Conservation (phyloP, 2,797 vertebrate genomes). For the Falco biarmicus region DNA sequence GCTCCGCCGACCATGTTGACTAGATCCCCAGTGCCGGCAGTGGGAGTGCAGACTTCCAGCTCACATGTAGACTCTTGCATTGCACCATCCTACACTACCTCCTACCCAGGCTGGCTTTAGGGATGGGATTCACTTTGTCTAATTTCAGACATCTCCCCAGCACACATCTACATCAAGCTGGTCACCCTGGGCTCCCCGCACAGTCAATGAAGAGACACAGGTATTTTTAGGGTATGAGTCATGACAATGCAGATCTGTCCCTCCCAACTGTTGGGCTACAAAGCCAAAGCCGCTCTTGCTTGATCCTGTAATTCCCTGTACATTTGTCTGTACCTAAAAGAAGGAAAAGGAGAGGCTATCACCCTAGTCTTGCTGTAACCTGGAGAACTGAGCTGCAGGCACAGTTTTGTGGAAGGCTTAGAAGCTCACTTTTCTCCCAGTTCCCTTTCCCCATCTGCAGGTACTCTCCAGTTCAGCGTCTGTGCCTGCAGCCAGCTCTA, state of each 20-base stretch:
- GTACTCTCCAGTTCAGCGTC: neutral
- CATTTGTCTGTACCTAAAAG: neutral
- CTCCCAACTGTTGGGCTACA: neutral
- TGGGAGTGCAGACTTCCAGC: constrained; percentile 74
- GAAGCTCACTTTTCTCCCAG: neutral
- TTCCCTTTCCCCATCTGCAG: neutral
- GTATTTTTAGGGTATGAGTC: constrained; percentile 63
- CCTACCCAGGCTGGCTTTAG: constrained; percentile 63
- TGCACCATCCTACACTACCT: constrained; percentile 65
- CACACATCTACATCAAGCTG: constrained; percentile 39
- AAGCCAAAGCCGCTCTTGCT: neutral
- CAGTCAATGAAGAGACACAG: constrained; percentile 19
- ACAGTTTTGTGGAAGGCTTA: neutral
- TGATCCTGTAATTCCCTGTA: neutral
- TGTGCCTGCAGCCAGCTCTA: neutral
- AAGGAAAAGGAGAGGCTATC: neutral
- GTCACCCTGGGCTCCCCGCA: constrained; percentile 51
- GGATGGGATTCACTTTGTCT: constrained; percentile 54
- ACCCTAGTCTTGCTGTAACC: neutral
- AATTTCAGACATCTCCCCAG: constrained; percentile 59
- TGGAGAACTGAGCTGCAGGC: neutral
- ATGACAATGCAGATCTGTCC: neutral
- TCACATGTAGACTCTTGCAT: constrained; percentile 72
- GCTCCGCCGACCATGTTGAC: constrained; percentile 47
- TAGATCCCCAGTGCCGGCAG: constrained; percentile 38